phyloP scores from a whole-genome alignment of 1,140 invertebrate genomes.

The Drosophila teissieri region DNA sequence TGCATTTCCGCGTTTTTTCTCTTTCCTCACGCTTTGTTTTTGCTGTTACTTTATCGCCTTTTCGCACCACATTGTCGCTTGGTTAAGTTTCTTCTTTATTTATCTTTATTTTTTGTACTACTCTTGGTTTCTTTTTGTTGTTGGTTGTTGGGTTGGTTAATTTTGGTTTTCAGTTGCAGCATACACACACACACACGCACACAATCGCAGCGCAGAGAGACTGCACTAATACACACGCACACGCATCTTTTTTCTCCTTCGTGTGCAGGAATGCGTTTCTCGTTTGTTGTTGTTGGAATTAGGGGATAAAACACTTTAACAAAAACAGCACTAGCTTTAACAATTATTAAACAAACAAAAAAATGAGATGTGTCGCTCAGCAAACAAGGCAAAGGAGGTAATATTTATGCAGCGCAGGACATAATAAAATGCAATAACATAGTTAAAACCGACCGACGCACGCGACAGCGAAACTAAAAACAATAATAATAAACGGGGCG shows the following conservation, averaged over 20 bases:
- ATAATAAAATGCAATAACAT: neutral
- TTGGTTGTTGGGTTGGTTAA: conserved; percentile 18
- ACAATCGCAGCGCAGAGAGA: neutral
- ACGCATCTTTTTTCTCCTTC: conserved; percentile 26
- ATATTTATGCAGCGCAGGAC: neutral
- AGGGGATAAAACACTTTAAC: conserved; percentile 22
- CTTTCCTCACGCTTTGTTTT: conserved; percentile 34
- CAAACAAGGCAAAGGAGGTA: too few species aligned
- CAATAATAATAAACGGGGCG: conserved; percentile 8
- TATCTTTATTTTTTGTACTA: neutral
- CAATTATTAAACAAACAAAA: conserved; percentile 8
- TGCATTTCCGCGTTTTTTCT: conserved; percentile 79
- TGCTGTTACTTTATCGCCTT: conserved; percentile 56
- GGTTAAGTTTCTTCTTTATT: conserved; percentile 41
- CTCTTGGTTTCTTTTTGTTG: conserved; percentile 2
- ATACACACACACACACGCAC: conserved; percentile 10
- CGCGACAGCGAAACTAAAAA: neutral
- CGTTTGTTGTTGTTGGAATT: neutral
- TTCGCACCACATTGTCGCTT: conserved; percentile 66
- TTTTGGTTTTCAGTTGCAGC: conserved; percentile 48
- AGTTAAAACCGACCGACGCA: conserved; percentile 1
- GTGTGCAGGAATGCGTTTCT: conserved; percentile 37
- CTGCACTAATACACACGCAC: conserved; percentile 39
- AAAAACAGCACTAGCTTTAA: conserved; percentile 3
- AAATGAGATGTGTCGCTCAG: neutral